phyloP scores from a whole-genome alignment of 2,888 invertebrate species.

The Smittia aterrima region DNA sequence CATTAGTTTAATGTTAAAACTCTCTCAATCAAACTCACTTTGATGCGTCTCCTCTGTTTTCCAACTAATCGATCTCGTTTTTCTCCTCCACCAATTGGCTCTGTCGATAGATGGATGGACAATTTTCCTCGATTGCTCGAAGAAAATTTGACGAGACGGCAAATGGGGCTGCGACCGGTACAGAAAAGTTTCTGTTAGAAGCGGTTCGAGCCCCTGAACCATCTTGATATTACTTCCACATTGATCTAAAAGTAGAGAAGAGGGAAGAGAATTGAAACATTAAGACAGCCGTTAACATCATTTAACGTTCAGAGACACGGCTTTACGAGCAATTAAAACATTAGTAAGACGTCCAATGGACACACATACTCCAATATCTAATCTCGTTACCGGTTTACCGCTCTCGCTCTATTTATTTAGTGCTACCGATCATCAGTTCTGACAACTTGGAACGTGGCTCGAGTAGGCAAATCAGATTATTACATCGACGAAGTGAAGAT shows the following conservation, averaged over 20 bases:
- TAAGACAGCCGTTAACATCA: neutral
- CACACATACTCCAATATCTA: neutral
- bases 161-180: constrained; percentile 47
- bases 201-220: constrained; percentile 48
- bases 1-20: no score
- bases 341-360: neutral
- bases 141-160: constrained; percentile 45
- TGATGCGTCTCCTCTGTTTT: constrained; percentile 36
- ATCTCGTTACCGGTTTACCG: no score
- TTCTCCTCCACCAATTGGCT: constrained; percentile 41
- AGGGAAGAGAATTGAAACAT: constrained; percentile 22
- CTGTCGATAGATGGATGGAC: constrained; percentile 41
- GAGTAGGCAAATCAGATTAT: no score
- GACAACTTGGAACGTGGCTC: no score
- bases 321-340: constrained; percentile 2
- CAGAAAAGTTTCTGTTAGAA: constrained; percentile 46
- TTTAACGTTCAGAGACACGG: neutral
- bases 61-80: constrained; percentile 42
- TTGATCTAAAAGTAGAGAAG: constrained; percentile 45
- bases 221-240: constrained; percentile 47
- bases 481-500: no score
- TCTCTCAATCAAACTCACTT: neutral
- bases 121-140: constrained; percentile 45
- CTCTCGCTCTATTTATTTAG: no score
- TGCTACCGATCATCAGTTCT: no score